phyloP scores from a whole-genome alignment of 92 coral and sea anemone genomes.

The Palythoa grandis region DNA sequence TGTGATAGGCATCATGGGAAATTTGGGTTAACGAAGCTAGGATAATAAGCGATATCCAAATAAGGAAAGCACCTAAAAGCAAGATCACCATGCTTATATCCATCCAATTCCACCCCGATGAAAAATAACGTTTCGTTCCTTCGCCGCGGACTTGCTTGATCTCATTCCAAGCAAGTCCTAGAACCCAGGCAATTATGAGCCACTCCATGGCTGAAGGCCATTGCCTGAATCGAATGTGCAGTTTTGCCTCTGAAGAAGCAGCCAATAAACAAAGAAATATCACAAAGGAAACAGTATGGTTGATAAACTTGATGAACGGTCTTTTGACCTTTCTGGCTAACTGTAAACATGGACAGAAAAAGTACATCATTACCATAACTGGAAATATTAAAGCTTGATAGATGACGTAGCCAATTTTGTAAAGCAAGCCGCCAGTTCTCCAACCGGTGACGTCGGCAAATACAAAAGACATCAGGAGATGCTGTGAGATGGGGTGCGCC shows the following conservation, averaged over 20 bases:
- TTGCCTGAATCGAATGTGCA: slow-evolving; percentile 71
- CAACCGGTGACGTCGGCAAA: slow-evolving; percentile 87
- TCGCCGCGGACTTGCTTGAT: slow-evolving; percentile 91
- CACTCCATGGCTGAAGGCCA: slow-evolving; percentile 81
- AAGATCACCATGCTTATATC: slow-evolving; percentile 90
- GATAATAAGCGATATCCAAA: slow-evolving; percentile 69
- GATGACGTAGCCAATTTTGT: slow-evolving; percentile 79
- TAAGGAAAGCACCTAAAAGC: slow-evolving; percentile 76
- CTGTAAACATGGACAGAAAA: slow-evolving; percentile 79
- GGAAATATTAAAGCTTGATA: slow-evolving; percentile 91
- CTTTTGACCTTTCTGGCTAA: slow-evolving; percentile 83
- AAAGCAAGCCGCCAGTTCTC: slow-evolving; percentile 81
- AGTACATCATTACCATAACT: slow-evolving; percentile 80
- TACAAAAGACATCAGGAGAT: slow-evolving; percentile 86
- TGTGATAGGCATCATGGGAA: slow-evolving; percentile 26
- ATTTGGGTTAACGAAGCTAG: slow-evolving; percentile 24
- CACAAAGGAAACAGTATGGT: slow-evolving; percentile 89
- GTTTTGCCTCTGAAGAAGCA: slow-evolving; percentile 78
- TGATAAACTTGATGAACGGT: slow-evolving; percentile 93
- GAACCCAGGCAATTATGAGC: slow-evolving; percentile 83
- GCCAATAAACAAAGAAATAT: slow-evolving; percentile 83
- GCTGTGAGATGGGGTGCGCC: slow-evolving; percentile 97
- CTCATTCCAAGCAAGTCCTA: slow-evolving; percentile 98
- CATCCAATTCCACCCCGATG: slow-evolving; percentile 99
- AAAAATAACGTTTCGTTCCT: slow-evolving; percentile 76